Percentiles rank a stretch among this genome's conserved stretches.
These are phyloP conservation scores for Psilopsiagon aurifrons DNA, from an alignment of 2,113 vertebrate genomes.

Conservation along the genomic window DNA sequence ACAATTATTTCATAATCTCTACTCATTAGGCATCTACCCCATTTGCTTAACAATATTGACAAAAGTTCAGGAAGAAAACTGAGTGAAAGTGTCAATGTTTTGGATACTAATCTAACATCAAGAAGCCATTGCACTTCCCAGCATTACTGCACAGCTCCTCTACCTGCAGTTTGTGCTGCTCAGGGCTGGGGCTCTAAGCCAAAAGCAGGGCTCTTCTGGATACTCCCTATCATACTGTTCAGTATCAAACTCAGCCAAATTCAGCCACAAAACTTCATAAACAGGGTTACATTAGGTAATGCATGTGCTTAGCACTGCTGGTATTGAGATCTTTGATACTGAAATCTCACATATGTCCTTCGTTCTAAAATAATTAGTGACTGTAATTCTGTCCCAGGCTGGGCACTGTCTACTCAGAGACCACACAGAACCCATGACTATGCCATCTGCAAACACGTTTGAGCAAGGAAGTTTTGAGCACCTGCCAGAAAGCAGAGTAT, in stretches of 20 bases:
- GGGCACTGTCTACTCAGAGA: neutral
- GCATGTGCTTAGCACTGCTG: neutral
- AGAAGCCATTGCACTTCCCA: neutral
- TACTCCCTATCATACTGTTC: neutral
- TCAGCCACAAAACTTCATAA: neutral
- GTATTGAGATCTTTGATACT: neutral
- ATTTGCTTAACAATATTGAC: neutral
- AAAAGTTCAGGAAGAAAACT: neutral
- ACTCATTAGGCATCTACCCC: neutral
- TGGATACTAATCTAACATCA: neutral
- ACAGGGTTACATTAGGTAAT: neutral
- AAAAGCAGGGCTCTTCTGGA: neutral
- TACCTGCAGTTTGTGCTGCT: neutral
- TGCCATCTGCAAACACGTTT: conserved; percentile 47
- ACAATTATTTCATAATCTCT: neutral
- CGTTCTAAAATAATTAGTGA: conserved; percentile 1
- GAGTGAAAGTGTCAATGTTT: neutral
- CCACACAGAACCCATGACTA: neutral
- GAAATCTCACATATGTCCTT: conserved; percentile 46
- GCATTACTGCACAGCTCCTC: neutral
- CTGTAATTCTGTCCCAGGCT: conserved; percentile 34
- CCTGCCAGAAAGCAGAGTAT: conserved; percentile 41
- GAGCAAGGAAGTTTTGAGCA: conserved; percentile 42
- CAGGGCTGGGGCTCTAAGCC: accelerated
- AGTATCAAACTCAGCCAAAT: neutral